Conservation (phyloP, 2,113 vertebrate species). For the Sus scrofa region T2T-Sscrofa CM000827.6:46168501-46169000, state of each 20-base stretch:
- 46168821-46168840: not conserved
- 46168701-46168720: not conserved
- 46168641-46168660: not conserved
- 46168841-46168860: not conserved
- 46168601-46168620: not conserved
- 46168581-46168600: not conserved
- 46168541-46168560: not conserved
- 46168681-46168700: not conserved
- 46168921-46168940: not conserved
- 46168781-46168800: not conserved
- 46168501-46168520: not conserved
- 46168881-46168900: not conserved
- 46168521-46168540: not conserved
- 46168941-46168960: not conserved
- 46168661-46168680: not conserved
- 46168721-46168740: not conserved
- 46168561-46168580: not conserved
- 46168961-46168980: not conserved
- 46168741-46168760: not conserved
- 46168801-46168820: not conserved
- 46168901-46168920: not conserved
- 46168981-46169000: not conserved
- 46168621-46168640: not conserved
- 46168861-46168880: rapidly evolving
- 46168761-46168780: not conserved